A percentile compares a stretch with the other conserved stretches of the same genome.
Conservation (phyloP, 2,888 invertebrate species). For the Euproctis similis region DNA sequence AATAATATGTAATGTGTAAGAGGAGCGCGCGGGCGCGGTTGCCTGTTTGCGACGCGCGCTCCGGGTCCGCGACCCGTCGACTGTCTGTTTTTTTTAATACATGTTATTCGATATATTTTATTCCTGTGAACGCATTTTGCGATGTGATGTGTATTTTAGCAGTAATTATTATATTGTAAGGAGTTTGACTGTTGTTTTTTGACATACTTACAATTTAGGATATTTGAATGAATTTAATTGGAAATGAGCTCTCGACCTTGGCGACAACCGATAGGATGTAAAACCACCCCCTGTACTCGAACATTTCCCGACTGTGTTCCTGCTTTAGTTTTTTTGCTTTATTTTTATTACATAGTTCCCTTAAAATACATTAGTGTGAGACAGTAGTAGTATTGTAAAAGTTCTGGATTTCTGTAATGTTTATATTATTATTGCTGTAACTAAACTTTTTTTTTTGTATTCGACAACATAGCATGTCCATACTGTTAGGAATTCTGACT, state of each 20-base stretch:
- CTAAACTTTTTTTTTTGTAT: conserved; percentile 66
- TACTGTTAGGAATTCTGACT: conserved; percentile 70
- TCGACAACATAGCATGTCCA: conserved; percentile 69
- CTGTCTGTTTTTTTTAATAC: conserved; percentile 76
- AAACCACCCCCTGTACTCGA: conserved; percentile 64
- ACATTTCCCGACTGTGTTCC: conserved; percentile 74
- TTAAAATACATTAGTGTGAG: conserved; percentile 72
- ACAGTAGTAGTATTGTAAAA: conserved; percentile 73
- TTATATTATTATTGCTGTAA: conserved; percentile 69
- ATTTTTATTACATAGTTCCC: conserved; percentile 70
- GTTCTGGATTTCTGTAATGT: conserved; percentile 70
- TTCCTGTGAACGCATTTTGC: conserved; percentile 88
- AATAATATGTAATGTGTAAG: conserved; percentile 45
- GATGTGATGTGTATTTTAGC: conserved; percentile 79
- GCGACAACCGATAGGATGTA: conserved; percentile 65
- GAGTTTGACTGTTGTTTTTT: conserved; percentile 77
- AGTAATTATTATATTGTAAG: conserved; percentile 77
- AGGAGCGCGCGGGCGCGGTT: conserved; percentile 66
- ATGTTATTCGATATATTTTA: conserved; percentile 85
- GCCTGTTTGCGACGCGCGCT: conserved; percentile 70
- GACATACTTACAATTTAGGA: conserved; percentile 75
- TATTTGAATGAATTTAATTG: conserved; percentile 61
- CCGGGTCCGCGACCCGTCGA: conserved; percentile 54
- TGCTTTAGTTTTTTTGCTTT: conserved; percentile 75
- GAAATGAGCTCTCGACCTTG: conserved; percentile 55